Base-by-base conservation (phyloP, 2,797 vertebrate genomes). In the Meriones psammophilus region DNA sequence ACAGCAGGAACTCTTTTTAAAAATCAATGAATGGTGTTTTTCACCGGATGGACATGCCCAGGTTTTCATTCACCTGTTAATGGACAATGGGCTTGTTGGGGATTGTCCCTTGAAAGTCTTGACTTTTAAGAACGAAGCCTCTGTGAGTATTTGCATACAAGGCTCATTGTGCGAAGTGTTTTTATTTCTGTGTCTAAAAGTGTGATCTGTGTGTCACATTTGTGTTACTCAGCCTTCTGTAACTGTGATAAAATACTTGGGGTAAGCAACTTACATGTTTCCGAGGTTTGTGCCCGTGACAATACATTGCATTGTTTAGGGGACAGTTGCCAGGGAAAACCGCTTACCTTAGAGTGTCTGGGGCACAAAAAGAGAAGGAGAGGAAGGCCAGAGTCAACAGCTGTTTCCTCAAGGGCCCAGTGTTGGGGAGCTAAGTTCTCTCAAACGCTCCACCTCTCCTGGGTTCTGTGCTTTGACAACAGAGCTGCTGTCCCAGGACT, bases 91-190 rank as follows among this genome's bases (percentile, higher is more conserved):
- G 24, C 28, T 81, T 36, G 4, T 26, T 80, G 73, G 46, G n/a
- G 79, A 28, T 28, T 73, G 28, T 64, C 3, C 4, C 26, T 62
- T 5, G 10, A 22, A 71, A 50, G 46, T 90, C 56, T 71, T 73
- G 80, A 56, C 54, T 90, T 87, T 83, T 92, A 33, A 20, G 60
- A 86, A 71, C 64, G 69, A 89, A 77, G n/a, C 9, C 74, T 80
- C 58, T 46, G 56, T 64, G 68, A 50, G 50, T 10, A 18, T 71
- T 58, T 81, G 62, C 28, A 12, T 50, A 18, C 5, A 89, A 56
- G n/a, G 36, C 46, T 87, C 90, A 86, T 74, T 76, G 62, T 79
- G 56, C 64, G 69, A 88, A 88, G 42, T 42, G 8, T 88, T 77
- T 89, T 81, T 73, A 39, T 92, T 78, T 74, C 36, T 60, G n/a